phyloP scores from a whole-genome alignment of 2,797 vertebrate genomes.

The Fringilla coelebs region DNA sequence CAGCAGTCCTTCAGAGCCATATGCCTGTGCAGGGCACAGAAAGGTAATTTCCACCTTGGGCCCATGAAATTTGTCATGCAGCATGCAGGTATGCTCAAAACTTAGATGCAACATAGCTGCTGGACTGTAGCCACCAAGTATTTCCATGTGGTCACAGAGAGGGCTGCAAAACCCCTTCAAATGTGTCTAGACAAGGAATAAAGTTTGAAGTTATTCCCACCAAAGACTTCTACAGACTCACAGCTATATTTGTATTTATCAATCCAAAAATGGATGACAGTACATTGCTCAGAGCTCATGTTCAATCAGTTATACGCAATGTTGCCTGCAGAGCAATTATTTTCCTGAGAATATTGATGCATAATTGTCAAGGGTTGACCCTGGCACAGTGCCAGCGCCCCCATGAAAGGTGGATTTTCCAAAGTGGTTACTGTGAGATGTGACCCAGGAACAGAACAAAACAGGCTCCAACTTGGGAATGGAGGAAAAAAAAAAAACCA shows the following conservation, averaged over 20 bases:
- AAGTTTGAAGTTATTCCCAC: background rate
- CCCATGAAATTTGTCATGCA: background rate
- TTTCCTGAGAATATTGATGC: background rate
- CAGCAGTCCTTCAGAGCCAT: background rate
- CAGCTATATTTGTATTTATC: background rate
- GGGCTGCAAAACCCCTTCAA: background rate
- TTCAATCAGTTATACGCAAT: background rate
- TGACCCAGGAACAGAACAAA: no score
- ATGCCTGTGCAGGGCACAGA: background rate
- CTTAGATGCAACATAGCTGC: background rate
- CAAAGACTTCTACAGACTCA: background rate
- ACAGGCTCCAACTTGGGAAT: no score
- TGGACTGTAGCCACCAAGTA: background rate
- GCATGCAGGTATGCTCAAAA: background rate
- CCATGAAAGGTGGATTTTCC: no score
- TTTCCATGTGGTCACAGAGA: background rate
- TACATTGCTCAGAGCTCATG: background rate
- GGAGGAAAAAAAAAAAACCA: no score
- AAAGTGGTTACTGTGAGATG: no score
- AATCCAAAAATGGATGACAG: background rate
- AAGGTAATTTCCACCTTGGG: background rate
- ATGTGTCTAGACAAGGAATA: background rate
- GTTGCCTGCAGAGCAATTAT: background rate
- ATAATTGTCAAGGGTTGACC: no score
- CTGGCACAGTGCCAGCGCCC: no score